Evolutionary conservation across 2,888 invertebrate genomes (phyloP).

Genomic region (Cephus nigrinus): DNA sequence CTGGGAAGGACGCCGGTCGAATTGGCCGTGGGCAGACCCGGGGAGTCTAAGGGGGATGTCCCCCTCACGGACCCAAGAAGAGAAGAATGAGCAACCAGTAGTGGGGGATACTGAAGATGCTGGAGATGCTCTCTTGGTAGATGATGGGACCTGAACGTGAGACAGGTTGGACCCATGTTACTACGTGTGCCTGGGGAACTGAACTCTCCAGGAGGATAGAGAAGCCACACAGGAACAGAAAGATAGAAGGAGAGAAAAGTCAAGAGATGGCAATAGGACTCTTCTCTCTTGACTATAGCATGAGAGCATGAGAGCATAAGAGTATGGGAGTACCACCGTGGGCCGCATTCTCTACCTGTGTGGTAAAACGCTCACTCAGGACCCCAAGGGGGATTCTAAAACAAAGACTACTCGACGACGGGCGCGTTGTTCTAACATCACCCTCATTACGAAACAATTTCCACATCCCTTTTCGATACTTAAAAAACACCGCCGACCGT

Average conservation of each 20-base stretch:
- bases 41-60: conserved; percentile 12
- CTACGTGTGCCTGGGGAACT: neutral
- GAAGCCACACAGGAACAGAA: neutral
- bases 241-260: neutral
- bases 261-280: neutral
- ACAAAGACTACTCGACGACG: conserved; percentile 52
- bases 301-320: conserved; percentile 14
- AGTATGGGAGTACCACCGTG: conserved; percentile 16
- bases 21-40: conserved; percentile 20
- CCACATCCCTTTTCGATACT: conserved; percentile 36
- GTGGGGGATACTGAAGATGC: conserved; percentile 14
- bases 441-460: conserved; percentile 58
- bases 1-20: conserved; percentile 45
- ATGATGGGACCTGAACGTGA: conserved; percentile 9
- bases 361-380: conserved; percentile 41
- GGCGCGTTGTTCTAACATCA: conserved; percentile 50
- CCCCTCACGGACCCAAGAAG: conserved; percentile 9
- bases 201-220: conserved; percentile 1
- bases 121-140: conserved; percentile 13
- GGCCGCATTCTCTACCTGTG: conserved; percentile 28
- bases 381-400: conserved; percentile 55
- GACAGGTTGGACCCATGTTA: neutral
- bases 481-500: conserved; percentile 32
- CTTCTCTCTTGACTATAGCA: conserved; percentile 1
- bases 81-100: conserved; percentile 20